A percentile compares a stretch with the other conserved stretches of the same genome.
These are phyloP conservation scores for Arion vulgaris DNA, from an alignment of 1,140 invertebrate species.

Conservation along the genomic window DNA sequence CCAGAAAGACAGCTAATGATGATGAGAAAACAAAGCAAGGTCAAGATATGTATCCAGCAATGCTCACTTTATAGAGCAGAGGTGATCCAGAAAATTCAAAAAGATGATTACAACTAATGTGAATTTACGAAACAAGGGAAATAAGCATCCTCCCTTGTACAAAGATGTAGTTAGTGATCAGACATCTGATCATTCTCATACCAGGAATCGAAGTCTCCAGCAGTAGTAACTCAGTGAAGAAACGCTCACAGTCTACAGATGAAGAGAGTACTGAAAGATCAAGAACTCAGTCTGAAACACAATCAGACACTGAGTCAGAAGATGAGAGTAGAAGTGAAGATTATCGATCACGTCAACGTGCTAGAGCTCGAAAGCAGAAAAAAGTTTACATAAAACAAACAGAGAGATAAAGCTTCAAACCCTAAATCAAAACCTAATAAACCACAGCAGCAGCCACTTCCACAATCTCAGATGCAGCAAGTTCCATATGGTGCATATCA, in stretches of 20 bases:
- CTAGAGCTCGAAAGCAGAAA: not conserved
- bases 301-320: conserved; percentile 31
- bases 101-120: conserved; percentile 3
- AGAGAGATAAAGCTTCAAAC: not conserved
- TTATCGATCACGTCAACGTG: not conserved
- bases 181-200: conserved; percentile 38
- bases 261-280: not conserved
- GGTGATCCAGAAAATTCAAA: conserved; percentile 10
- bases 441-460: not conserved
- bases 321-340: conserved; percentile 25
- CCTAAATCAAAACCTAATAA: not conserved
- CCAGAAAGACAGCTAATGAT: conserved; percentile 17
- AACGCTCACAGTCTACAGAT: conserved; percentile 23
- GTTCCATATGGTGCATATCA: conserved; percentile 8
- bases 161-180: conserved; percentile 36
- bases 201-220: conserved; percentile 41
- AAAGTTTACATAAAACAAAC: not conserved
- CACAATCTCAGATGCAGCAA: conserved; percentile 23
- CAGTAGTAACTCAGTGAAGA: not conserved
- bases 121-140: not conserved
- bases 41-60: not conserved
- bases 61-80: not conserved
- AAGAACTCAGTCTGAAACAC: not conserved
- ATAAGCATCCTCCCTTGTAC: conserved; percentile 31
- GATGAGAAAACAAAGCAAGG: conserved; percentile 17